Evolutionary conservation across 2,113 vertebrate genomes (phyloP).

Genomic region (Lota lota): DNA sequence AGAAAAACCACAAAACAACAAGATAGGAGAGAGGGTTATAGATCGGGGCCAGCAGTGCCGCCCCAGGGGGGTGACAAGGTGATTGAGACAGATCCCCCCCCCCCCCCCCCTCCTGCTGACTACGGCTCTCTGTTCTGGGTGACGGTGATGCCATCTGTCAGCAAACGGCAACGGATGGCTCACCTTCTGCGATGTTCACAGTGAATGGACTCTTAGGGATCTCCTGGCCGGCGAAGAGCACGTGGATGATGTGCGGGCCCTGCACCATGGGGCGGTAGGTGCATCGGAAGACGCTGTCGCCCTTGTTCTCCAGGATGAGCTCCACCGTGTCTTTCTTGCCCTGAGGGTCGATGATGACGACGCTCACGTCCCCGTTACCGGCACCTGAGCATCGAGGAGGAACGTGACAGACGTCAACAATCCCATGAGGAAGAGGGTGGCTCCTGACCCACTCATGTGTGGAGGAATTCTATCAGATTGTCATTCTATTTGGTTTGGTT

Average conservation of each 20-base stretch:
- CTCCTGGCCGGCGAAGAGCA: slow-evolving; percentile 85
- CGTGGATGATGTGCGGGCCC: slow-evolving; percentile 83
- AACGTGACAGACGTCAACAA: background rate
- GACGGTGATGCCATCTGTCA: slow-evolving; percentile 32
- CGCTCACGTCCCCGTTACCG: slow-evolving; percentile 87
- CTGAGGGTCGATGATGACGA: slow-evolving; percentile 91
- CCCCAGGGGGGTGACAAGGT: slow-evolving; percentile 30
- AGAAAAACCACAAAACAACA: slow-evolving; percentile 63
- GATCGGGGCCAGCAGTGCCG: slow-evolving; percentile 18
- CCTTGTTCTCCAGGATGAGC: slow-evolving; percentile 90
- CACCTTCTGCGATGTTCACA: slow-evolving; percentile 90
- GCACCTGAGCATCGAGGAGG: slow-evolving; percentile 74
- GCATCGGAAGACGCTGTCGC: slow-evolving; percentile 91
- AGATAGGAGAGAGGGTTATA: slow-evolving; percentile 46
- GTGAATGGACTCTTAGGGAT: slow-evolving; percentile 89
- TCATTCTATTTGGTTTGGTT: background rate
- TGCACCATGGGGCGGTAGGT: slow-evolving; percentile 89
- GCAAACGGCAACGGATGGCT: slow-evolving; percentile 45
- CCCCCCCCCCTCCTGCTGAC: background rate
- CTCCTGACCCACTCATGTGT: background rate
- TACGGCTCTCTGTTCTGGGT: slow-evolving; percentile 20
- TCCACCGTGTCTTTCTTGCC: slow-evolving; percentile 90
- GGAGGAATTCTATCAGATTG: background rate
- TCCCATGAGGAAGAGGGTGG: background rate
- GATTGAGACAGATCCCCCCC: slow-evolving; percentile 35